Base-by-base conservation (phyloP, 2,113 vertebrate genomes). In the Zapornia atra region DNA sequence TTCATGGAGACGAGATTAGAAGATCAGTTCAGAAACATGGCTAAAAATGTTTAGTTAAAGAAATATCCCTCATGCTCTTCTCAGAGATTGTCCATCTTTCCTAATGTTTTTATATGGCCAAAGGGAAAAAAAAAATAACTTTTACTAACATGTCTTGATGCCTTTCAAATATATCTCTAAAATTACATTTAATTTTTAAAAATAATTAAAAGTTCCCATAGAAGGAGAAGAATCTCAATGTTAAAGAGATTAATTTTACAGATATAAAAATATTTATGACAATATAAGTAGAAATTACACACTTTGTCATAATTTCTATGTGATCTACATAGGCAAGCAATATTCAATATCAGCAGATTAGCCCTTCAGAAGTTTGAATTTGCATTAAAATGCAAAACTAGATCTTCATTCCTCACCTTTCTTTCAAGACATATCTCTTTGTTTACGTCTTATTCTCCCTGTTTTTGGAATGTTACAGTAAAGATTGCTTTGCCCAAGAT, bases 251-350 rank as follows among this genome's bases (percentile, higher is more conserved):
- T 22, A 29, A 44, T 64, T 86, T 72, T 77, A 7, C 4, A 60
- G 21, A 46, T 40, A 31, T 36, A 59, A 34, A 56, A 82, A 21
- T n/a, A 79, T 13, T n/a, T 0, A 13, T 25, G 26, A 56, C 4
- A 77, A 31, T 48, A 38, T 40, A 75, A 42, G 2, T 36, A 76
- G 40, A 86, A 82, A 63, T 70, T 28, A 12, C 24, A 72, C 4
- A 3, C 1, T 44, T 68, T 81, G 1, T 6, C 17, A 19, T 66
- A 68, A 53, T 0, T 57, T 61, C n/a, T 4, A 5, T 38, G 8
- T 25, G 4, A 10, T 68, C 20, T 44, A 12, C 29, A 46, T 9
- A 34, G 13, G 5, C 25, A 60, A 22, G 36, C 1, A 50, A 25
- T 29, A 54, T 9, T 34, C 36, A 31, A 5, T 46, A 53, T 4